phyloP scores from a whole-genome alignment of 2,888 invertebrate species.

The Drosophila pullipes region DNA sequence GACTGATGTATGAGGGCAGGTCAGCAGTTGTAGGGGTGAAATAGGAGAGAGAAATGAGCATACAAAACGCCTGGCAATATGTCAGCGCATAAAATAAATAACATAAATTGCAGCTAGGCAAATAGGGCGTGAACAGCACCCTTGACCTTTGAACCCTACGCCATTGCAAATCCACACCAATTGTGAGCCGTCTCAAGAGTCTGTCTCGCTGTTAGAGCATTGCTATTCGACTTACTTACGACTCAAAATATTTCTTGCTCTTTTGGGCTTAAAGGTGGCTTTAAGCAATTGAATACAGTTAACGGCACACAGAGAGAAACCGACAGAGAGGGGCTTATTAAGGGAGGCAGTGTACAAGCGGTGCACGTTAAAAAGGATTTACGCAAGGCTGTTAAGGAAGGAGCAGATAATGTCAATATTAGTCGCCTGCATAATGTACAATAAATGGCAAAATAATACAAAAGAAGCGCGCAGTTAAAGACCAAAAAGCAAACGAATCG shows the following conservation, averaged over 20 bases:
- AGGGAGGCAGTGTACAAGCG: background rate
- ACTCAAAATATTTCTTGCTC: background rate
- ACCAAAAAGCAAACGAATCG: slow-evolving; percentile 28
- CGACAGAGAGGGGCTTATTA: background rate
- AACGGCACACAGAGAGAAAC: slow-evolving; percentile 17
- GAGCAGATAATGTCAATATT: slow-evolving; percentile 83
- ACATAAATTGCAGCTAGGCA: slow-evolving; percentile 67
- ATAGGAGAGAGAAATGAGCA: slow-evolving; percentile 57
- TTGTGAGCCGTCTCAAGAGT: background rate
- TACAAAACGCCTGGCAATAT: slow-evolving; percentile 71
- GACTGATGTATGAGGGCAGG: slow-evolving; percentile 69
- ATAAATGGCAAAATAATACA: slow-evolving; percentile 81
- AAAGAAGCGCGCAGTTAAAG: slow-evolving; percentile 53
- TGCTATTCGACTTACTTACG: background rate
- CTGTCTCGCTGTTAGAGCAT: slow-evolving; percentile 5
- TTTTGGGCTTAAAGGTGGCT: background rate
- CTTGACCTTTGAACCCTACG: slow-evolving; percentile 26
- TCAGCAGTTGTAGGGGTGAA: slow-evolving; percentile 56
- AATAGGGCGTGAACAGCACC: slow-evolving; percentile 10
- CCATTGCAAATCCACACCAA: background rate
- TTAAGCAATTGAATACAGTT: slow-evolving; percentile 33
- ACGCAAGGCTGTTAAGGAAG: slow-evolving; percentile 46
- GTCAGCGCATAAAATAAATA: slow-evolving; percentile 72
- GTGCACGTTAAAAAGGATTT: slow-evolving; percentile 57
- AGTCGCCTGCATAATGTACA: slow-evolving; percentile 82